These are phyloP conservation scores for Paraescarpia echinospica DNA, from an alignment of 1,140 invertebrate genomes.

Conservation along the genomic window DNA sequence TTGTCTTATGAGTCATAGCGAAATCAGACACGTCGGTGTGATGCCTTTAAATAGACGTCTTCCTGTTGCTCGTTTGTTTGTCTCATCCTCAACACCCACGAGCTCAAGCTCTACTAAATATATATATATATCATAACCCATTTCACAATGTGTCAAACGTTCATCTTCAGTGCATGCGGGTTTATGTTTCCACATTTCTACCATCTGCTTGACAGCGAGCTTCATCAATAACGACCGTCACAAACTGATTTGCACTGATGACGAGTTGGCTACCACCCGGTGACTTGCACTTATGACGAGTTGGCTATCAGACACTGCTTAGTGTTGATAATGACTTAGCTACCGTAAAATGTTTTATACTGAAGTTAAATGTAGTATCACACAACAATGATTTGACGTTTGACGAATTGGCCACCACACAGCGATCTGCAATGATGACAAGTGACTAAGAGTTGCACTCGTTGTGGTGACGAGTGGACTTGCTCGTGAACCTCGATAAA, in stretches of 20 bases:
- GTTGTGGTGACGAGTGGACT: too few species aligned
- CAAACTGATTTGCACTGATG: too few species aligned
- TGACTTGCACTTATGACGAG: too few species aligned
- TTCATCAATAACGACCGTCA: too few species aligned
- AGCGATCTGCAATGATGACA: background rate
- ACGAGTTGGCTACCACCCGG: too few species aligned
- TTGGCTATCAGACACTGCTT: too few species aligned
- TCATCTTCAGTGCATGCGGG: too few species aligned
- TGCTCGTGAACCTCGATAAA: too few species aligned
- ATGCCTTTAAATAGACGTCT: background rate
- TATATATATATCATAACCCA: background rate
- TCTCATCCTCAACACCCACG: background rate
- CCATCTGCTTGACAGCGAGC: background rate
- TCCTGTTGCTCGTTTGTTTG: background rate
- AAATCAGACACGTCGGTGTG: background rate
- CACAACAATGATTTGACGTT: background rate
- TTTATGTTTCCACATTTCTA: background rate
- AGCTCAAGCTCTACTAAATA: background rate
- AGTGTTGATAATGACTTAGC: too few species aligned
- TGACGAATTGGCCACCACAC: background rate
- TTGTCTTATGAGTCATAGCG: background rate
- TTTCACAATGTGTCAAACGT: too few species aligned
- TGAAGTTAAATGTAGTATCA: background rate
- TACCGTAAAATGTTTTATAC: too few species aligned
- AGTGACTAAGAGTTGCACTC: background rate